A percentile compares a stretch with the other conserved stretches of the same genome.
Evolutionary conservation across 1,140 invertebrate genomes (phyloP).

Genomic region (Pygmarrhopalites habei): DNA sequence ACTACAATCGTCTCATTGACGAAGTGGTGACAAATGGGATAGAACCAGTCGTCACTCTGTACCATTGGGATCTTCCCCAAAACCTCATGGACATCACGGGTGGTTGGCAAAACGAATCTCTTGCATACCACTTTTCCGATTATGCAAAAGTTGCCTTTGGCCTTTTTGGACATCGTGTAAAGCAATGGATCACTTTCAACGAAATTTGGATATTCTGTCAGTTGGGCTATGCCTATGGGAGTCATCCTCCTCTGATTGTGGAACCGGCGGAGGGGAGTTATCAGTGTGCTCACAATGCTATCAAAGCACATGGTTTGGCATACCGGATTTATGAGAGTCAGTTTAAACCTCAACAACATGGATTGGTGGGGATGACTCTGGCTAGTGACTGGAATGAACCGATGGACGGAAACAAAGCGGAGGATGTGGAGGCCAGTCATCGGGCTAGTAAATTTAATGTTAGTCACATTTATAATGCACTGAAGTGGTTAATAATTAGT

Average conservation of each 20-base stretch:
- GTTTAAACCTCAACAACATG: slow-evolving; percentile 20
- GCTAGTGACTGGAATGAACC: slow-evolving; percentile 22
- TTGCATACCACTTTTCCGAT: slow-evolving; percentile 29
- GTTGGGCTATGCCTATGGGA: background rate
- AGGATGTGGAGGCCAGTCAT: slow-evolving; percentile 22
- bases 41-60: slow-evolving; percentile 50
- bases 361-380: slow-evolving; percentile 28
- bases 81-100: slow-evolving; percentile 36
- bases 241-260: slow-evolving; percentile 8
- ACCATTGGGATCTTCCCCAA: no score
- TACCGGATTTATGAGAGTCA: slow-evolving; percentile 22
- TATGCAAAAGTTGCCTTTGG: slow-evolving; percentile 29
- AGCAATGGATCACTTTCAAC: slow-evolving; percentile 40
- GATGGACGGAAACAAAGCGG: slow-evolving; percentile 3
- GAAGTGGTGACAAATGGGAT: slow-evolving; percentile 54
- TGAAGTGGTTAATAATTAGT: no score
- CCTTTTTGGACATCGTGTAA: slow-evolving; percentile 37
- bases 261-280: slow-evolving; percentile 1
- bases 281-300: slow-evolving; percentile 10
- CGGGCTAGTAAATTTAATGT: no score
- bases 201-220: slow-evolving; percentile 35
- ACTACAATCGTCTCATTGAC: slow-evolving; percentile 59
- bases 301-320: slow-evolving; percentile 23
- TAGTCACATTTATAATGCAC: no score
- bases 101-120: slow-evolving; percentile 25